A percentile compares a stretch with the other conserved stretches of the same genome.
These are phyloP conservation scores for Netelia inedita DNA, from an alignment of 2,888 invertebrate genomes.

Conservation along the genomic window DNA sequence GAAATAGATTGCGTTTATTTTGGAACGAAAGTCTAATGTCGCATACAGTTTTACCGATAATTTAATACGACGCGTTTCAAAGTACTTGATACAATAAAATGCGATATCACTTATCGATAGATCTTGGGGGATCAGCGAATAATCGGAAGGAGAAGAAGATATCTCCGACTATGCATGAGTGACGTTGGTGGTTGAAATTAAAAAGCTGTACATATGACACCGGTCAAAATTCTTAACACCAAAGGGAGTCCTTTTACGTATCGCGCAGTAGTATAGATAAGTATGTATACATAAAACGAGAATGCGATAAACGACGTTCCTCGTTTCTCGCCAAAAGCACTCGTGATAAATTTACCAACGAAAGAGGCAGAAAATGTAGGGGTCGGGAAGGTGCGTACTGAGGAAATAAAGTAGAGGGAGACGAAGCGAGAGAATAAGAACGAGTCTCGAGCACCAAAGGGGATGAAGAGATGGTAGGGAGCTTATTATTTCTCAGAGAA, in stretches of 20 bases:
- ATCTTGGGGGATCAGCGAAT: too few relatives aligned
- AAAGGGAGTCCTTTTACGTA: conserved; percentile 3
- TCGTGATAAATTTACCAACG: conserved; percentile 75
- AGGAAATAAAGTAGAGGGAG: conserved; percentile 31
- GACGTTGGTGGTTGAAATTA: conserved; percentile 14
- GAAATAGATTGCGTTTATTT: too few relatives aligned
- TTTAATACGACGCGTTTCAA: too few relatives aligned
- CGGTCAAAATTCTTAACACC: conserved; percentile 21
- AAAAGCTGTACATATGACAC: neutral
- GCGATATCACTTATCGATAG: too few relatives aligned
- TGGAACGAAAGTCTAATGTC: too few relatives aligned
- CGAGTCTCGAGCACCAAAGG: conserved; percentile 56
- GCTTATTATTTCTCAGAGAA: conserved; percentile 81
- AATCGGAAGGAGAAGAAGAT: neutral
- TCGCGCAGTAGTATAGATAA: neutral
- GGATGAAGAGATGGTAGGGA: conserved; percentile 73
- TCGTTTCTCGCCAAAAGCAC: conserved; percentile 60
- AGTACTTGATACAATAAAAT: too few relatives aligned
- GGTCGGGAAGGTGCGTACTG: conserved; percentile 12
- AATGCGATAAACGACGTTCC: conserved; percentile 56
- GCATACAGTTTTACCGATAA: too few relatives aligned
- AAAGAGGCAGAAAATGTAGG: conserved; percentile 29
- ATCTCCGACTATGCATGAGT: neutral
- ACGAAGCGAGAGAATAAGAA: conserved; percentile 54
- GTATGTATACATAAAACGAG: conserved; percentile 12